Conservation (phyloP, 2,113 vertebrate species). For the Verasper variegatus region DNA sequence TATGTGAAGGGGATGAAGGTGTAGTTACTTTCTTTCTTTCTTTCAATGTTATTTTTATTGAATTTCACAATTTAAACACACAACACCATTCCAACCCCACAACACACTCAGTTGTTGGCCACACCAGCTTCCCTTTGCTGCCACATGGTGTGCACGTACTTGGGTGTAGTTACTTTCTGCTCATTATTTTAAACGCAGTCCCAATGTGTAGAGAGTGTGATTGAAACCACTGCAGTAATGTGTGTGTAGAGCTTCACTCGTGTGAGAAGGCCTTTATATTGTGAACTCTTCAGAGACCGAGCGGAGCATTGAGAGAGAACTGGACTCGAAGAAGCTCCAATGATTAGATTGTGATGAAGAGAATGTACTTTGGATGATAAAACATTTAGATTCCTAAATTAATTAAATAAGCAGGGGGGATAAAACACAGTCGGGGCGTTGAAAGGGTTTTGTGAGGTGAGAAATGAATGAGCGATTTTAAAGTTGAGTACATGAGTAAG, state of each 20-base stretch:
- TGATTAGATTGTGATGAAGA: slow-evolving; percentile 1
- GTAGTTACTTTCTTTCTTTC: too few species aligned
- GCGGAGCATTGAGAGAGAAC: background rate
- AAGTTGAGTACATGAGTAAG: slow-evolving; percentile 26
- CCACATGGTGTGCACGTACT: too few species aligned
- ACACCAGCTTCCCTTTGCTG: too few species aligned
- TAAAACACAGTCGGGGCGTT: background rate
- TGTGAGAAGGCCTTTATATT: background rate
- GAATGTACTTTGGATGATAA: background rate
- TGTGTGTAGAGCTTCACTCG: background rate
- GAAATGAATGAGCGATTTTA: slow-evolving; percentile 19
- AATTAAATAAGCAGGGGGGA: background rate
- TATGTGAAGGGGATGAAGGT: background rate
- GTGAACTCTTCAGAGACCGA: background rate
- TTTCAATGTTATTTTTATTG: too few species aligned
- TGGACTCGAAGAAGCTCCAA: background rate
- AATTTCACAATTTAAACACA: too few species aligned
- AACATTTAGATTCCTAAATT: slow-evolving; percentile 7
- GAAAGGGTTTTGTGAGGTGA: slow-evolving; percentile 12
- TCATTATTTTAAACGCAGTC: background rate
- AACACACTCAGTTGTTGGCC: too few species aligned
- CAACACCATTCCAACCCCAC: too few species aligned
- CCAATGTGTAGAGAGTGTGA: background rate
- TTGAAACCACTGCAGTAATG: background rate
- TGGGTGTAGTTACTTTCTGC: background rate